Base-by-base conservation (phyloP, 2,797 vertebrate genomes). In the Loris lydekkerianus region DNA sequence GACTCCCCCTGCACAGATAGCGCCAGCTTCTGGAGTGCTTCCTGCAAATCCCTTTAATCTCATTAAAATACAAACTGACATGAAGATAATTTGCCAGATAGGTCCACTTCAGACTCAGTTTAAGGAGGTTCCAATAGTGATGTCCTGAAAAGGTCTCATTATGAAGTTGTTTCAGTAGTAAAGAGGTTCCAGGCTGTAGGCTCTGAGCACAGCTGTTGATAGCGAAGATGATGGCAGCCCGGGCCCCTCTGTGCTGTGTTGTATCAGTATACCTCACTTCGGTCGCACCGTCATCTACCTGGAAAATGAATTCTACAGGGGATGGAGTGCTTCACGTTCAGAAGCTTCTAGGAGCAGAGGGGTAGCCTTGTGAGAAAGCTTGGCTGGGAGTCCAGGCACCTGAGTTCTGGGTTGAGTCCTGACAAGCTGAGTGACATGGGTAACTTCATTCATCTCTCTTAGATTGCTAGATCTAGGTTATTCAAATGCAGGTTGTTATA, bases 161-260 rank as follows among this genome's bases (percentile, higher is more conserved):
- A 92, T 4, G 31, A 84, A 58, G 82, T 31, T 75, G 82, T 84
- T 72, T 90, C 63, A 20, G 85, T 73, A 70, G 20, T 31, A 43
- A 43, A 70, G 61, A 60, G 72, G 83, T 3, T 70, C n/a, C 34
- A 20, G 61, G 43, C 69, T n/a, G 1, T 5, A 0, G 14, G 46
- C 40, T 73, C 60, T 29, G n/a, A 86, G 58, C 31, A 80, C n/a
- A 31, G 27, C 65, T 43, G 43, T 43, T 23, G 18, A 10, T 1
- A 1, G 10, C 73, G 73, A 17, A 46, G 65, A 77, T 5, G 21
- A 17, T 0, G 0, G 34, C 11, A 40, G 37, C 34, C 58, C 8
- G 13, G 40, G 72, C 63, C 27, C 18, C 65, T 75, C 31, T 67
- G 34, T 10, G 14, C 3, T 7, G 29, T 49, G 60, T 17, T 27